These are phyloP conservation scores for Chionoecetes opilio DNA, from an alignment of 1,140 invertebrate genomes.

Conservation along the genomic window DNA sequence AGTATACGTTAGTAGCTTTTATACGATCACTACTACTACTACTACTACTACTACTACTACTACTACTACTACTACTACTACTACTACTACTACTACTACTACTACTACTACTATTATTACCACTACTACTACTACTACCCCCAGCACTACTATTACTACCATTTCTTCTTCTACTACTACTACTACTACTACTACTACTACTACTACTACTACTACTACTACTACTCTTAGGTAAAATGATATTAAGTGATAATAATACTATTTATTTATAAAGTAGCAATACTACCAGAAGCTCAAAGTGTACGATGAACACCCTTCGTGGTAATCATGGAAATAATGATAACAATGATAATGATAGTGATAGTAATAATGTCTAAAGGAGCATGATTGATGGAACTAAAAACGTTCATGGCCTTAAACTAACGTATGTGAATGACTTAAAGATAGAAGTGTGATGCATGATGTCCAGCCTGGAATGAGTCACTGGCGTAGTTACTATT, in stretches of 20 bases:
- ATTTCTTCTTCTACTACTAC: background rate
- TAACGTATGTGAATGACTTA: background rate
- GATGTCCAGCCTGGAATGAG: background rate
- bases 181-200: background rate
- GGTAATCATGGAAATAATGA: conserved; percentile 13
- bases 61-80: no score
- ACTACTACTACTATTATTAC: no score
- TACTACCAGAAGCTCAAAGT: no score
- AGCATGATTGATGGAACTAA: background rate
- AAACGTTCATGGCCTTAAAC: background rate
- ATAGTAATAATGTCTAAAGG: background rate
- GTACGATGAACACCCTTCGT: no score
- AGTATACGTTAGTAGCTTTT: no score
- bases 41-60: no score
- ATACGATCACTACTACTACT: background rate
- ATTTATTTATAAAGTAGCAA: background rate
- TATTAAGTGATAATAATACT: background rate
- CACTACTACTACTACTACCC: background rate
- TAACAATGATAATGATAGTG: conserved; percentile 15
- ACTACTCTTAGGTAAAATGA: background rate
- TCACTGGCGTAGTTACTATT: background rate
- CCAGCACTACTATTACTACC: background rate
- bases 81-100: no score
- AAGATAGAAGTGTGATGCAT: background rate
- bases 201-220: background rate